A percentile compares a stretch with the other conserved stretches of the same genome.
phyloP scores from a whole-genome alignment of 2,888 invertebrate species.

The Trichogramma dendrolimi region DNA sequence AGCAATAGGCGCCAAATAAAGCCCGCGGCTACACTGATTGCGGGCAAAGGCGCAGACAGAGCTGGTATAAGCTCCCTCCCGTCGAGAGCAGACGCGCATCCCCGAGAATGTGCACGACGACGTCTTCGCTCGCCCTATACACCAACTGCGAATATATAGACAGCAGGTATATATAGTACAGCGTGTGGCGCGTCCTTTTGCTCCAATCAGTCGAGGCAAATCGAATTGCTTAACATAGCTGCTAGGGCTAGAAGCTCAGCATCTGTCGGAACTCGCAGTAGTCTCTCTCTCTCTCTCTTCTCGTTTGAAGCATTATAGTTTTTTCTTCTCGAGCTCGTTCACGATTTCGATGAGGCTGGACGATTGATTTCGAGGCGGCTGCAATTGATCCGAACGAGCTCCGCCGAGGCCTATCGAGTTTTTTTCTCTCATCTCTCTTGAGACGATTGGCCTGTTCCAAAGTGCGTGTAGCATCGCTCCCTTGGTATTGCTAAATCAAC shows the following conservation, averaged over 20 bases:
- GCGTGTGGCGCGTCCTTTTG: slow-evolving; percentile 12
- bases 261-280: slow-evolving; percentile 40
- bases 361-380: slow-evolving; percentile 7
- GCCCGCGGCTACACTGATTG: slow-evolving; percentile 50
- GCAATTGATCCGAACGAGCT: no score
- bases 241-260: slow-evolving; percentile 47
- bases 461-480: no score
- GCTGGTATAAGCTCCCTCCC: slow-evolving; percentile 22
- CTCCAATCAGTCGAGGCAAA: slow-evolving; percentile 48
- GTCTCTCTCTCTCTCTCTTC: slow-evolving; percentile 7
- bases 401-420: no score
- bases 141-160: no score
- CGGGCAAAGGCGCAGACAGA: slow-evolving; percentile 38
- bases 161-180: no score
- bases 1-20: slow-evolving; percentile 25
- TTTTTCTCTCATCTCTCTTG: no score
- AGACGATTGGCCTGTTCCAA: no score
- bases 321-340: not conserved
- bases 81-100: slow-evolving; percentile 11
- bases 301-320: not conserved
- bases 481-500: no score
- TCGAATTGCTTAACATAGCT: slow-evolving; percentile 50
- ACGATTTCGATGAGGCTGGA: slow-evolving; percentile 2
- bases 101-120: no score
- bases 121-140: no score